A percentile compares a stretch with the other conserved stretches of the same genome.
phyloP scores from a whole-genome alignment of 2,888 invertebrate genomes.

The Meliscaeva auricollis region DNA sequence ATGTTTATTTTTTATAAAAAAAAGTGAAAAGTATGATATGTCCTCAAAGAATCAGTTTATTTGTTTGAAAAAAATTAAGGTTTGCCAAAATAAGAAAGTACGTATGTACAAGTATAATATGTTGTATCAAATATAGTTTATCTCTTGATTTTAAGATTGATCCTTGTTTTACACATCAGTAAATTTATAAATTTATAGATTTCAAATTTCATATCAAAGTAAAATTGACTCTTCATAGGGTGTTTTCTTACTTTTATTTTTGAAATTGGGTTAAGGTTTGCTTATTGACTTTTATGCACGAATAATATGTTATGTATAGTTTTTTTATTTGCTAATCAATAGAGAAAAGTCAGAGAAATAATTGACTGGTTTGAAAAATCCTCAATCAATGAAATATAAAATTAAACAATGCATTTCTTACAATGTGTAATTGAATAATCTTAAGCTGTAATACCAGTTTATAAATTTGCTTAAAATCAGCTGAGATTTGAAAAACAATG shows the following conservation, averaged over 20 bases:
- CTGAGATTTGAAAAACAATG: neutral
- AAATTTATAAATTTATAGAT: conserved; percentile 71
- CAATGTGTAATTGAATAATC: neutral
- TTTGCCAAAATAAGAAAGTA: conserved; percentile 64
- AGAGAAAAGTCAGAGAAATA: conserved; percentile 32
- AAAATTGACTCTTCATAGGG: conserved; percentile 79
- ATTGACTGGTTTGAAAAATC: conserved; percentile 58
- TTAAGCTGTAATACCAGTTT: neutral
- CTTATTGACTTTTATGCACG: conserved; percentile 68
- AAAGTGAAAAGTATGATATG: conserved; percentile 73
- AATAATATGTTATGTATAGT: conserved; percentile 23
- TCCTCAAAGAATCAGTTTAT: conserved; percentile 74
- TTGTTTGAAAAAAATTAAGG: conserved; percentile 65
- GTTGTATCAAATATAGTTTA: conserved; percentile 76
- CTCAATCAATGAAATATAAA: neutral
- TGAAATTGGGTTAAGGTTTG: conserved; percentile 65
- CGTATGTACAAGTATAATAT: conserved; percentile 74
- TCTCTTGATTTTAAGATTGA: conserved; percentile 75
- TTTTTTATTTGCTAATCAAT: conserved; percentile 4
- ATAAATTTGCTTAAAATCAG: neutral
- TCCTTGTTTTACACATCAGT: conserved; percentile 75
- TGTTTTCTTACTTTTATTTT: conserved; percentile 67
- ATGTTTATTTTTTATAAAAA: conserved; percentile 47
- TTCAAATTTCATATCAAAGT: conserved; percentile 75
- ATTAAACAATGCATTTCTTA: neutral